phyloP scores from a whole-genome alignment of 2,888 invertebrate species.

The Phorcus lineatus region DNA sequence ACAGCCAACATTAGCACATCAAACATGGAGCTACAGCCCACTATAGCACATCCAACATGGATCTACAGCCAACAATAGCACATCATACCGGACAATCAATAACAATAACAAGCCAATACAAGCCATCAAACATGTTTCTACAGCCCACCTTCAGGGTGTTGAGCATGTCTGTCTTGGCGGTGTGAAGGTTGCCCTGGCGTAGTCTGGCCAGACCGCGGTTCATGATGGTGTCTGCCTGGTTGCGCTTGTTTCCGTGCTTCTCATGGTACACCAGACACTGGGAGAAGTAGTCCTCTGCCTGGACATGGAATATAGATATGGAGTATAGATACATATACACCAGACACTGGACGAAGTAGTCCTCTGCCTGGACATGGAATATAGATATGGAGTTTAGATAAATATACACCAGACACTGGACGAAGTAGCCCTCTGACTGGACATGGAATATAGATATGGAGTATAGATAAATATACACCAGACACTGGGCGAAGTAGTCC shows the following conservation, averaged over 20 bases:
- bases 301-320: background rate
- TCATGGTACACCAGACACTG: background rate
- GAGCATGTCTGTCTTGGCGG: conserved; percentile 38
- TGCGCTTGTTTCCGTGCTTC: background rate
- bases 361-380: background rate
- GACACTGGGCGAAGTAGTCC: background rate
- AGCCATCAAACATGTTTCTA: no score
- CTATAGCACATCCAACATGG: no score
- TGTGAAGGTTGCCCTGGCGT: conserved; percentile 26
- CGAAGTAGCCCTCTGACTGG: background rate
- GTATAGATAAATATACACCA: no score
- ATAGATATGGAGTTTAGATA: no score
- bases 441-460: background rate
- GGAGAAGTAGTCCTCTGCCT: background rate
- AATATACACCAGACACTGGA: background rate
- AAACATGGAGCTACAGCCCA: no score
- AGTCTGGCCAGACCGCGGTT: conserved; percentile 36
- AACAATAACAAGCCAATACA: no score
- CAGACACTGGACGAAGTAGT: background rate
- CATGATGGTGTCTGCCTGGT: background rate
- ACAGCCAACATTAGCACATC: no score
- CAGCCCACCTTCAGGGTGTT: conserved; percentile 38
- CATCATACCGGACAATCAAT: no score
- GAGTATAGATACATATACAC: no score
- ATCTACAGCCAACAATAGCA: no score